Conservation (phyloP, 2,888 invertebrate genomes). For the Folsomia manolachei region DNA sequence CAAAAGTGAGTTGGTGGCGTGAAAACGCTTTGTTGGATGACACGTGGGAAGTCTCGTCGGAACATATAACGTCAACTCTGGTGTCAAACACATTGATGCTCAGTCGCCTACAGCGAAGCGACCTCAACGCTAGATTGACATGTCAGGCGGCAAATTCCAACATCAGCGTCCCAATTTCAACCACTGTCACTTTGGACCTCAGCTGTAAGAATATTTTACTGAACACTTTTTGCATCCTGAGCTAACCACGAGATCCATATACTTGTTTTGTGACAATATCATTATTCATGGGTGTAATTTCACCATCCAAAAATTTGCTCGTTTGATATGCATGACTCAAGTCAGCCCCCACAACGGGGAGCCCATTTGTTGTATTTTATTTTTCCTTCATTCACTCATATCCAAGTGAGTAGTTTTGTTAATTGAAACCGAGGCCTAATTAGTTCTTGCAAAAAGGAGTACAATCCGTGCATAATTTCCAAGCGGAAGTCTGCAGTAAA, state of each 20-base stretch:
- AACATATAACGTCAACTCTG: conserved; percentile 56
- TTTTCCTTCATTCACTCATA: no score
- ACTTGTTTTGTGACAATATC: conserved; percentile 1
- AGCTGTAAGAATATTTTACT: conserved; percentile 64
- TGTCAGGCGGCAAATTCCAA: conserved; percentile 74
- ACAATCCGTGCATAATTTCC: no score
- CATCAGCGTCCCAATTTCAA: conserved; percentile 66
- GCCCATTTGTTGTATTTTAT: no score
- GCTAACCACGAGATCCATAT: no score
- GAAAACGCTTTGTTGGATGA: conserved; percentile 71
- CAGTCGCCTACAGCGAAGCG: conserved; percentile 66
- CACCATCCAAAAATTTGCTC: no score
- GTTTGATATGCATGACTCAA: no score
- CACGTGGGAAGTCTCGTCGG: conserved; percentile 65
- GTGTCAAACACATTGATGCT: conserved; percentile 69
- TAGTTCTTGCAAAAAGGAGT: no score
- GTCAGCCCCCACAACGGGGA: no score
- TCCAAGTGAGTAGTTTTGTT: no score
- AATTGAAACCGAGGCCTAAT: no score
- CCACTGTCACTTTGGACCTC: conserved; percentile 67
- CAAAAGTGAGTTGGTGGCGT: conserved; percentile 72
- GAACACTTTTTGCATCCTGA: no score
- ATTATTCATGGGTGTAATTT: neutral
- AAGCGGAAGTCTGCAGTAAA: no score
- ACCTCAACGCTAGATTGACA: conserved; percentile 67